Conservation (phyloP, 2,113 vertebrate genomes). For the Fulica atra region DNA sequence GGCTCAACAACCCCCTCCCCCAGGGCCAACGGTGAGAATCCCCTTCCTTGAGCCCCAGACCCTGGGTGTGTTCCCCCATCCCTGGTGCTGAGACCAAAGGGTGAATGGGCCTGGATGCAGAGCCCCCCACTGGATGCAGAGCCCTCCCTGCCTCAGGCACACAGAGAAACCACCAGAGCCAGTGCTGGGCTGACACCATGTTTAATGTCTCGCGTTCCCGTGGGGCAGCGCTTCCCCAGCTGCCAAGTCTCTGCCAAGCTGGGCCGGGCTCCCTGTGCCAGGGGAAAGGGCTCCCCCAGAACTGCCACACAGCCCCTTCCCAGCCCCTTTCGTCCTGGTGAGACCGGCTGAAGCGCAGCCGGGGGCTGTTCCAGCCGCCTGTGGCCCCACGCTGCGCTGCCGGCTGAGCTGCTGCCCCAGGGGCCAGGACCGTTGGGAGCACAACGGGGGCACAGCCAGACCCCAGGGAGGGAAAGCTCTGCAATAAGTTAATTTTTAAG, state of each 20-base stretch:
- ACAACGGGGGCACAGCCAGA: fast-evolving
- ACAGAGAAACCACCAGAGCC: background rate
- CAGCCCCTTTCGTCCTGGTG: fast-evolving
- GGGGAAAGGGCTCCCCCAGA: background rate
- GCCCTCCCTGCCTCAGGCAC: fast-evolving
- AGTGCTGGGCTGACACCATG: fast-evolving
- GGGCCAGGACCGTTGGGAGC: too few relatives aligned
- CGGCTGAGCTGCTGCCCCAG: too few relatives aligned
- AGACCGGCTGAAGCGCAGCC: fast-evolving
- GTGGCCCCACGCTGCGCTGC: fast-evolving
- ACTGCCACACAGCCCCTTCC: fast-evolving
- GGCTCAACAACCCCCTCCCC: background rate
- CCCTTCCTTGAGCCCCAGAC: fast-evolving
- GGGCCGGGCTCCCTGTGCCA: fast-evolving
- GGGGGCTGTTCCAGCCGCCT: fast-evolving
- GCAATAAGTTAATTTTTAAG: background rate
- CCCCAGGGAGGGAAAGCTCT: background rate
- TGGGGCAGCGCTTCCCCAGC: background rate
- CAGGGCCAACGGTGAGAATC: fast-evolving
- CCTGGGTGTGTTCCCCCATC: too few relatives aligned
- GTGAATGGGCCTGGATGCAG: too few relatives aligned
- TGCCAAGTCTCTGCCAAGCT: fast-evolving
- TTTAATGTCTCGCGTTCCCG: background rate
- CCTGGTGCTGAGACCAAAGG: too few relatives aligned
- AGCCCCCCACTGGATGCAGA: background rate